phyloP scores from a whole-genome alignment of 2,113 vertebrate genomes.

The Perca schrenkii region DNA sequence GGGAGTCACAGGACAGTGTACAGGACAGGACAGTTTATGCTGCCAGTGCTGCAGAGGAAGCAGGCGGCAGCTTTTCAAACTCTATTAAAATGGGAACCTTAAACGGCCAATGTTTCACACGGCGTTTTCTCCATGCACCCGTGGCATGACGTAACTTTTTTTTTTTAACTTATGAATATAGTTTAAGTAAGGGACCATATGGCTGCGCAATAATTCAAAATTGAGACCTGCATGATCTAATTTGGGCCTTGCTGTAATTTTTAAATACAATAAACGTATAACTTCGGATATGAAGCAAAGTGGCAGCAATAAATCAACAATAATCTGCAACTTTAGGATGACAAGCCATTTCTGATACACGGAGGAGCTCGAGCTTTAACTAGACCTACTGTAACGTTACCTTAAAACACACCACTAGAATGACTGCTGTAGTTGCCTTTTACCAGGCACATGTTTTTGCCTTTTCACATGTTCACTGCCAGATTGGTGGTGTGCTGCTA shows the following conservation, averaged over 20 bases:
- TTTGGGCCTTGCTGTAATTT: neutral
- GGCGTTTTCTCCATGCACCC: neutral
- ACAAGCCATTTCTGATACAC: neutral
- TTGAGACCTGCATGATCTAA: neutral
- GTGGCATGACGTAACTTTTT: too few relatives aligned
- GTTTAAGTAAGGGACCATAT: neutral
- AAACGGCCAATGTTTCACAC: neutral
- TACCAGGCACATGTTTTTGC: neutral
- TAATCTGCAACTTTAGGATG: neutral
- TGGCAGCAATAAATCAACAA: neutral
- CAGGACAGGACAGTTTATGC: too few relatives aligned
- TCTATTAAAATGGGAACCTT: neutral
- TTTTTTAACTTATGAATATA: neutral
- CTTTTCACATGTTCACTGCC: neutral
- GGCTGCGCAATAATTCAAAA: neutral
- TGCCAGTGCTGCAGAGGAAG: neutral
- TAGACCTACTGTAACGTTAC: too few relatives aligned
- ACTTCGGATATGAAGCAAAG: neutral
- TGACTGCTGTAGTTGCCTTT: neutral
- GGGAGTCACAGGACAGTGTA: too few relatives aligned
- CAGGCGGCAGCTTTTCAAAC: slow-evolving; percentile 8
- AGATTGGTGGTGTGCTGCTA: neutral
- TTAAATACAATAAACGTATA: too few relatives aligned
- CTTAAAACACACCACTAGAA: neutral
- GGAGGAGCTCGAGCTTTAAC: neutral